phyloP scores from a whole-genome alignment of 2,797 vertebrate species.

The Falco concolor region DNA sequence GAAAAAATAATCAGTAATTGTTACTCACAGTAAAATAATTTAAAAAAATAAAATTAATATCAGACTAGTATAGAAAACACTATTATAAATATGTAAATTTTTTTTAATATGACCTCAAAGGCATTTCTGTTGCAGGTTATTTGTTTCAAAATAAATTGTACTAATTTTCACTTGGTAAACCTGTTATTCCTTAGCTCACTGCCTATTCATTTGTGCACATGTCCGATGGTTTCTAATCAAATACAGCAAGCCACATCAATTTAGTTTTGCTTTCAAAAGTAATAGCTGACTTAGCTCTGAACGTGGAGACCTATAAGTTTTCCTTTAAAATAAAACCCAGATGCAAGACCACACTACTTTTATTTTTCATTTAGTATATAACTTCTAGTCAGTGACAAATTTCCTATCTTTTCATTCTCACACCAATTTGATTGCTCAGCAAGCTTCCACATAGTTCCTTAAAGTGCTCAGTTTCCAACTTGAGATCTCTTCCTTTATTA shows the following conservation, averaged over 20 bases:
- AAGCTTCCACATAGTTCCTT: neutral
- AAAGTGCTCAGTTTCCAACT: neutral
- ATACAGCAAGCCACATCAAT: neutral
- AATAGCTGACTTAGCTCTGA: neutral
- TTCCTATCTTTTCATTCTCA: neutral
- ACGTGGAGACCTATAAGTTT: neutral
- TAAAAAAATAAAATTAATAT: neutral
- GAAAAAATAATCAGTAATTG: neutral
- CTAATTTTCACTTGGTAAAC: neutral
- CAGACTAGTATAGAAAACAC: neutral
- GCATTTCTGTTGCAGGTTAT: neutral
- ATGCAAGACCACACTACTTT: neutral
- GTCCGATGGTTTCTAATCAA: neutral
- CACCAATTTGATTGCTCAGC: neutral
- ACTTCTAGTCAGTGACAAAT: neutral
- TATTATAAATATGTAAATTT: neutral
- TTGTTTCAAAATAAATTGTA: neutral
- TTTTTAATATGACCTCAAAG: neutral
- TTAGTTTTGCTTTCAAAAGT: conserved; percentile 11
- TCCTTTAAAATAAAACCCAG: neutral
- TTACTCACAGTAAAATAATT: neutral
- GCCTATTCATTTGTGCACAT: neutral
- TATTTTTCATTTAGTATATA: neutral
- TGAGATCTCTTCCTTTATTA: neutral
- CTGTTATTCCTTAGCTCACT: neutral